Percentiles rank a stretch among this genome's conserved stretches.
phyloP scores from a whole-genome alignment of 2,888 invertebrate species.

The Caenorhabditis sp. region DNA sequence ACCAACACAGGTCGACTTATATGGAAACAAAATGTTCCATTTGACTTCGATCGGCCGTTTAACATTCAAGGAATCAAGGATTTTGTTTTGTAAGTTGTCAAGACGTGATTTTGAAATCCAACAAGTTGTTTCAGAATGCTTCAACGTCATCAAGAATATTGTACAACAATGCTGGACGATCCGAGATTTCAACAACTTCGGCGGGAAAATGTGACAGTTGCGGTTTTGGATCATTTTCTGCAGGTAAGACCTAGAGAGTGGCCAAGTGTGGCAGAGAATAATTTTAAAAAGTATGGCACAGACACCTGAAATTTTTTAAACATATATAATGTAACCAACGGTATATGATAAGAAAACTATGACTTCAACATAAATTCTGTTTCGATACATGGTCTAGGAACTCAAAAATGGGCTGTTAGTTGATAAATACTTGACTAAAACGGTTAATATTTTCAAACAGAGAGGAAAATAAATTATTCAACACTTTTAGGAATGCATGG shows the following conservation, averaged over 20 bases:
- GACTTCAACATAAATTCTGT: too few relatives aligned
- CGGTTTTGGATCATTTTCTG: conserved; percentile 66
- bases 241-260: conserved; percentile 48
- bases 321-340: too few relatives aligned
- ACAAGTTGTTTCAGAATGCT: conserved; percentile 49
- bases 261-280: too few relatives aligned
- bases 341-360: too few relatives aligned
- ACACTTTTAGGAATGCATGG: conserved; percentile 63
- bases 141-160: conserved; percentile 57
- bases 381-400: too few relatives aligned
- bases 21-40: conserved; percentile 57
- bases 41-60: conserved; percentile 57
- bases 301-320: too few relatives aligned
- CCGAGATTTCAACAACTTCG: conserved; percentile 43
- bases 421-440: too few relatives aligned
- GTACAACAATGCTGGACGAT: conserved; percentile 54
- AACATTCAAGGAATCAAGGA: conserved; percentile 57
- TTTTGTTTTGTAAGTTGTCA: conserved; percentile 51
- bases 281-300: too few relatives aligned
- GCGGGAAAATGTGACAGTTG: conserved; percentile 45
- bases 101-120: not conserved
- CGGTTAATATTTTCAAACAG: too few relatives aligned
- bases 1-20: conserved; percentile 50
- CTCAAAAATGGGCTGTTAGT: too few relatives aligned
- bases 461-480: too few relatives aligned